Conservation (phyloP, 2,888 invertebrate species). For the Archips xylosteana region DNA sequence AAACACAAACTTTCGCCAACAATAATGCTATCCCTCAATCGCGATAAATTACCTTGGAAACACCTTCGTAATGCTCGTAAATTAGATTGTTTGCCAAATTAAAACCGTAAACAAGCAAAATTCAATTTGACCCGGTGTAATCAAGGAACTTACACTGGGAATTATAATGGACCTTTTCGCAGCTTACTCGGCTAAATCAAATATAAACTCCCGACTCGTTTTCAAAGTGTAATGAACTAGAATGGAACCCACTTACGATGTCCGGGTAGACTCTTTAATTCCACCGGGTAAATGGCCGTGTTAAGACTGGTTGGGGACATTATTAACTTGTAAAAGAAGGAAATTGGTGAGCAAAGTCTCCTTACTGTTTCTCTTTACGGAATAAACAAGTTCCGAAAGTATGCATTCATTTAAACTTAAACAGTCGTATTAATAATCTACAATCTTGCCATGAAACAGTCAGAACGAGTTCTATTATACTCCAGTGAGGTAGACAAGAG, state of each 20-base stretch:
- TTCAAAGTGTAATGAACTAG: slow-evolving; percentile 50
- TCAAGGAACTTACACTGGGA: slow-evolving; percentile 43
- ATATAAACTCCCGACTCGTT: slow-evolving; percentile 41
- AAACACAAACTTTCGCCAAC: not conserved
- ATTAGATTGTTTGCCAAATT: slow-evolving; percentile 39
- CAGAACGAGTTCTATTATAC: too few species aligned
- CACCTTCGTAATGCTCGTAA: slow-evolving; percentile 27
- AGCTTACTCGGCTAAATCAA: slow-evolving; percentile 47
- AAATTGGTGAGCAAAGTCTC: not conserved
- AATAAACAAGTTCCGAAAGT: not conserved
- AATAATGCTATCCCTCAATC: slow-evolving; percentile 1
- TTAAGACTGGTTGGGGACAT: slow-evolving; percentile 3
- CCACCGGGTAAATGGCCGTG: slow-evolving; percentile 1
- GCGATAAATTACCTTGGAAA: slow-evolving; percentile 12
- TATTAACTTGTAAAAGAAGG: not conserved
- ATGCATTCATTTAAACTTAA: too few species aligned
- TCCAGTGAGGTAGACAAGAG: too few species aligned
- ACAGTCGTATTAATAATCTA: too few species aligned
- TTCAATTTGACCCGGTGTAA: slow-evolving; percentile 41
- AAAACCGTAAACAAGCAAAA: slow-evolving; percentile 40
- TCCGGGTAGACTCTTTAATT: slow-evolving; percentile 32
- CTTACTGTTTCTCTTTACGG: not conserved
- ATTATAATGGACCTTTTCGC: slow-evolving; percentile 43
- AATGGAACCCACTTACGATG: slow-evolving; percentile 44
- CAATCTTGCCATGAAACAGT: too few species aligned